Conservation (phyloP, 53 echinoderm and acorn worm species). For the Echinometra lucunter region DNA sequence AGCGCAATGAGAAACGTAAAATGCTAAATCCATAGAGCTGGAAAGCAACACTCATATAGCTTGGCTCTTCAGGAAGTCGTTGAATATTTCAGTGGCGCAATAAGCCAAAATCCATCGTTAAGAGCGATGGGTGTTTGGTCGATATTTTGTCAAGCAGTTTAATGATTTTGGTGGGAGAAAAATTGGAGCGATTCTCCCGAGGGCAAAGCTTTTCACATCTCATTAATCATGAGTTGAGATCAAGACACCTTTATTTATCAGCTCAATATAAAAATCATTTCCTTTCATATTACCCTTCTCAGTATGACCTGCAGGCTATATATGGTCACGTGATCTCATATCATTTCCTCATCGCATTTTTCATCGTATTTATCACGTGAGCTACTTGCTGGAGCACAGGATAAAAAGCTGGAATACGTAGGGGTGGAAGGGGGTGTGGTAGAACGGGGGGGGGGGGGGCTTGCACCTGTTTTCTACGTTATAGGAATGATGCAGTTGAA, state of each 20-base stretch:
- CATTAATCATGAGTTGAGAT: background rate
- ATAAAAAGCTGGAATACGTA: too few species aligned
- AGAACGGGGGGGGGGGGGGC: too few species aligned
- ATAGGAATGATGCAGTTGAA: too few species aligned
- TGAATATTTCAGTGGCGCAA: background rate
- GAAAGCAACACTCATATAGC: background rate
- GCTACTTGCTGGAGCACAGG: too few species aligned
- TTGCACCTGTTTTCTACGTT: too few species aligned
- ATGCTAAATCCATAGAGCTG: background rate
- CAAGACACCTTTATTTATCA: background rate
- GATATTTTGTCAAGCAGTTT: constrained; percentile 8
- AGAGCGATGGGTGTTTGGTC: background rate
- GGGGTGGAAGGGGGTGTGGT: too few species aligned
- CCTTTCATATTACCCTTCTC: background rate
- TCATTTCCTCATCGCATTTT: background rate
- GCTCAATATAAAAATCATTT: background rate
- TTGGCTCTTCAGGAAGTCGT: background rate
- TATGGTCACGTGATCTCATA: background rate
- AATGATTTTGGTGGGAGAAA: background rate
- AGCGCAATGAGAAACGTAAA: background rate
- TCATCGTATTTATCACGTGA: background rate
- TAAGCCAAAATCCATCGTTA: background rate
- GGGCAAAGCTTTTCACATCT: background rate
- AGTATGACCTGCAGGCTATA: background rate
- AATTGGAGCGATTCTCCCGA: background rate